Conservation (phyloP, 1,140 invertebrate genomes). For the Drosophila orena region DNA sequence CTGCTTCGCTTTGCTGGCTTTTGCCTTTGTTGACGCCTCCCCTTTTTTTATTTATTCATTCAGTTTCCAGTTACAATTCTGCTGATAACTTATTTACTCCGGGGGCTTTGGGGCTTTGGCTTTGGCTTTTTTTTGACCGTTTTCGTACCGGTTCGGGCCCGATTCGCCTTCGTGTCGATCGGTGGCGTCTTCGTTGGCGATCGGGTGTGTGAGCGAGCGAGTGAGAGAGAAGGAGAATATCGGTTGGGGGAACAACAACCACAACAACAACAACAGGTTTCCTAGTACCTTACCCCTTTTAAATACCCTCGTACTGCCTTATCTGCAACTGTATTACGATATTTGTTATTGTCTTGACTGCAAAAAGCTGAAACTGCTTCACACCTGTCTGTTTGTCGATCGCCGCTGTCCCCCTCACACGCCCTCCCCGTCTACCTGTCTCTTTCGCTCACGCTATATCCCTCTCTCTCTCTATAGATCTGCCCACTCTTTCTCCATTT, state of each 20-base stretch:
- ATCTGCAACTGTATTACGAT: slow-evolving; percentile 69
- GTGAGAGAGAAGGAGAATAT: slow-evolving; percentile 15
- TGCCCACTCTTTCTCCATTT: slow-evolving; percentile 29
- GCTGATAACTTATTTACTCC: slow-evolving; percentile 81
- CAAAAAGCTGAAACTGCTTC: slow-evolving; percentile 62
- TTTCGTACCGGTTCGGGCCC: slow-evolving; percentile 12
- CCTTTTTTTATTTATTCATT: slow-evolving; percentile 71
- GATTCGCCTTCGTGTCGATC: slow-evolving; percentile 22
- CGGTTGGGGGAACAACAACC: slow-evolving; percentile 23
- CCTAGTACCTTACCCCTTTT: slow-evolving; percentile 10
- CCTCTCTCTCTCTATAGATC: slow-evolving; percentile 4
- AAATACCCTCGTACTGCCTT: slow-evolving; percentile 23
- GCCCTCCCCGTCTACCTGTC: background rate
- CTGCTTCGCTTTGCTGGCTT: slow-evolving; percentile 26
- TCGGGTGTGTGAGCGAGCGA: slow-evolving; percentile 25
- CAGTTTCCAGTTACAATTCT: slow-evolving; percentile 77
- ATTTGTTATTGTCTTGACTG: slow-evolving; percentile 57
- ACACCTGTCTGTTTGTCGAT: slow-evolving; percentile 54
- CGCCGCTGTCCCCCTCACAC: slow-evolving; percentile 2
- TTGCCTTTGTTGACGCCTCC: slow-evolving; percentile 73
- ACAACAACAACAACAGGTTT: slow-evolving; percentile 56
- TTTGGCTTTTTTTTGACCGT: slow-evolving; percentile 21
- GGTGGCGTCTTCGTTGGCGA: slow-evolving; percentile 37
- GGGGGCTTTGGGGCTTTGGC: slow-evolving; percentile 62
- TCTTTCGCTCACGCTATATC: slow-evolving; percentile 6